Percentiles rank a stretch among this genome's conserved stretches.
phyloP scores from a whole-genome alignment of 2,888 invertebrate genomes.

The Patella ulyssiponensis region DNA sequence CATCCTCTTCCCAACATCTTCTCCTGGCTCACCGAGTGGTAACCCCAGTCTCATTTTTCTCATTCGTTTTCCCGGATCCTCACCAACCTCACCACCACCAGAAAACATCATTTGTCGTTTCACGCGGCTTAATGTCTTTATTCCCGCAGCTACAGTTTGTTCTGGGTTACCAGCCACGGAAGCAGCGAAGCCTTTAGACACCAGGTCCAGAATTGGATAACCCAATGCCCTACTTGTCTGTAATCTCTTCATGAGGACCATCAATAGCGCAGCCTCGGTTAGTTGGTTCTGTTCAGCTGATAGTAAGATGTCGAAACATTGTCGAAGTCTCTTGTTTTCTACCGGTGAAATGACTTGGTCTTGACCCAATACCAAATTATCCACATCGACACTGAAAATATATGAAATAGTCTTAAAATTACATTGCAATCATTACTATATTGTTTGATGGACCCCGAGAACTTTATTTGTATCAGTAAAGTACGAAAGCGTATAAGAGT shows the following conservation, averaged over 20 bases:
- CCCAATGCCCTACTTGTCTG: not conserved
- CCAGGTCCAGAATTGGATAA: not conserved
- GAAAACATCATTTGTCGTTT: not conserved
- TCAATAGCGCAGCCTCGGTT: not conserved
- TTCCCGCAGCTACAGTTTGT: not conserved
- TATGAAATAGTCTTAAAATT: no score
- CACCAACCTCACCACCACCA: not conserved
- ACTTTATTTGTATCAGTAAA: no score
- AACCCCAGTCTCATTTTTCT: not conserved
- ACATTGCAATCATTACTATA: no score
- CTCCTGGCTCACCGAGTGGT: not conserved
- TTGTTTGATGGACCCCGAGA: no score
- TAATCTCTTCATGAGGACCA: not conserved
- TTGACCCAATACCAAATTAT: no score
- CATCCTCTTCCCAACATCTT: conserved; percentile 4
- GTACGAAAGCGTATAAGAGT: no score
- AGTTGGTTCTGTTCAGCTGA: not conserved
- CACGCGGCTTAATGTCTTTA: not conserved
- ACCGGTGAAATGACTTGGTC: no score
- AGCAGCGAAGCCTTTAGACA: not conserved
- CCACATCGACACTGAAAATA: no score
- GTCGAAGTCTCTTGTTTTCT: not conserved
- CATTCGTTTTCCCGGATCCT: not conserved
- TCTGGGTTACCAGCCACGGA: not conserved
- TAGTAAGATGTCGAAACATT: not conserved